Conservation (phyloP, 2,888 invertebrate genomes). For the Cataglyphis altisquamis region DNA sequence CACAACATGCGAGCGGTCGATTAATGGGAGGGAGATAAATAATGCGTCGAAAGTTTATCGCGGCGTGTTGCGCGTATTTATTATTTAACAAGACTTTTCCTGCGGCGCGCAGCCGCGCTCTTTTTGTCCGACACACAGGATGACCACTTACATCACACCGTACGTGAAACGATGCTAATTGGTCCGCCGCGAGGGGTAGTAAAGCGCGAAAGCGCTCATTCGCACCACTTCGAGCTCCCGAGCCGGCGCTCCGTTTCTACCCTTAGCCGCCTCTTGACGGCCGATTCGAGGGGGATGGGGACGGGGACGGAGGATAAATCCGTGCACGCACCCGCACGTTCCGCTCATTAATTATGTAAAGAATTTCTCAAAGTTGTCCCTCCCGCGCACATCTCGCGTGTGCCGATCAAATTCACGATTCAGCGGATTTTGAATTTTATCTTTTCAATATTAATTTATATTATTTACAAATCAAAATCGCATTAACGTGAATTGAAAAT, state of each 20-base stretch:
- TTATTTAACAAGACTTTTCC: slow-evolving; percentile 58
- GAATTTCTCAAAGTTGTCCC: slow-evolving; percentile 36
- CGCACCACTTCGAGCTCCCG: slow-evolving; percentile 61
- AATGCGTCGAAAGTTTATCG: slow-evolving; percentile 45
- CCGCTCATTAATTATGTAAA: slow-evolving; percentile 48
- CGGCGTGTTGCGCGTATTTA: slow-evolving; percentile 48
- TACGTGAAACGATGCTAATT: slow-evolving; percentile 78
- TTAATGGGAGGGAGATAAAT: slow-evolving; percentile 44
- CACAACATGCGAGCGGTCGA: slow-evolving; percentile 27
- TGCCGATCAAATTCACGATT: slow-evolving; percentile 6
- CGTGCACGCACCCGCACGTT: slow-evolving; percentile 43
- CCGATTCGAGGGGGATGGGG: background rate
- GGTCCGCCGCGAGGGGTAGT: slow-evolving; percentile 74
- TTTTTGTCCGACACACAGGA: slow-evolving; percentile 64
- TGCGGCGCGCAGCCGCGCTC: slow-evolving; percentile 49
- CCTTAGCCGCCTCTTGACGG: slow-evolving; percentile 14
- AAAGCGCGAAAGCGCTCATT: slow-evolving; percentile 77
- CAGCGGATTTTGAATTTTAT: background rate
- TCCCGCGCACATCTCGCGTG: background rate
- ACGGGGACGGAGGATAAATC: slow-evolving; percentile 20
- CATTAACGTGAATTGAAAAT: background rate
- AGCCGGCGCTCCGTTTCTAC: slow-evolving; percentile 59
- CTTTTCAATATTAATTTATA: background rate
- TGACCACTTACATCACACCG: slow-evolving; percentile 75
- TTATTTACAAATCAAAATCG: slow-evolving; percentile 3